Evolutionary conservation across 1,140 invertebrate genomes (phyloP).

Genomic region (Lysiphlebus fabarum): DNA sequence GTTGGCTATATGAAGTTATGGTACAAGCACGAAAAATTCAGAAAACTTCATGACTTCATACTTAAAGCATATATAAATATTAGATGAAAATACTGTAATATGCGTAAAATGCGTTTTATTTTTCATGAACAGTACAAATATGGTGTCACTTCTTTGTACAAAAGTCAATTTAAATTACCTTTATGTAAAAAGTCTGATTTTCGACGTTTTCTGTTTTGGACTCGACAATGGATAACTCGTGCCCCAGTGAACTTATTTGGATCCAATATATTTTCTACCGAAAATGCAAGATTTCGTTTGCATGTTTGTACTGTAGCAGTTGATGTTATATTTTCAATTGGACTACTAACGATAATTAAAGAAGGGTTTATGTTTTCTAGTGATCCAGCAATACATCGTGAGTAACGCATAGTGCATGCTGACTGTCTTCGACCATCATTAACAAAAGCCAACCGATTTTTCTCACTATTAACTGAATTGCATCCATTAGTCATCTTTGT

Average conservation of each 20-base stretch:
- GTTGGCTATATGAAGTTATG: too few species aligned
- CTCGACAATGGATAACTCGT: constrained; percentile 36
- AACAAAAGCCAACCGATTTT: not conserved
- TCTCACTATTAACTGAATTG: not conserved
- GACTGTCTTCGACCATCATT: not conserved
- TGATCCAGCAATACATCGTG: too few species aligned
- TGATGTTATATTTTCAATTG: constrained; percentile 8
- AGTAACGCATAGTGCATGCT: constrained; percentile 11
- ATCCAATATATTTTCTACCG: constrained; percentile 88
- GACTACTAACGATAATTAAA: too few species aligned
- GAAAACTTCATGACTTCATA: too few species aligned
- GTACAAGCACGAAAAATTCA: too few species aligned
- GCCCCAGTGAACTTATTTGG: constrained; percentile 84
- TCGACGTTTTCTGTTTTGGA: constrained; percentile 45
- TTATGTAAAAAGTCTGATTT: constrained; percentile 54
- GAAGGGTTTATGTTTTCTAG: too few species aligned
- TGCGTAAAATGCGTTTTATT: too few species aligned
- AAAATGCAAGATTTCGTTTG: constrained; percentile 70
- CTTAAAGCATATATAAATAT: too few species aligned
- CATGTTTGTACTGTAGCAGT: constrained; percentile 35
- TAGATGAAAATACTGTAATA: too few species aligned
- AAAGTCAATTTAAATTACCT: constrained; percentile 37
- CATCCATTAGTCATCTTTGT: constrained; percentile 18
- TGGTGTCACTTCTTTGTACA: too few species aligned
- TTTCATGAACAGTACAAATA: too few species aligned